Percentiles rank a stretch among this genome's conserved stretches.
phyloP scores from a whole-genome alignment of 2,888 invertebrate genomes.

The Tortricodes alternella region DNA sequence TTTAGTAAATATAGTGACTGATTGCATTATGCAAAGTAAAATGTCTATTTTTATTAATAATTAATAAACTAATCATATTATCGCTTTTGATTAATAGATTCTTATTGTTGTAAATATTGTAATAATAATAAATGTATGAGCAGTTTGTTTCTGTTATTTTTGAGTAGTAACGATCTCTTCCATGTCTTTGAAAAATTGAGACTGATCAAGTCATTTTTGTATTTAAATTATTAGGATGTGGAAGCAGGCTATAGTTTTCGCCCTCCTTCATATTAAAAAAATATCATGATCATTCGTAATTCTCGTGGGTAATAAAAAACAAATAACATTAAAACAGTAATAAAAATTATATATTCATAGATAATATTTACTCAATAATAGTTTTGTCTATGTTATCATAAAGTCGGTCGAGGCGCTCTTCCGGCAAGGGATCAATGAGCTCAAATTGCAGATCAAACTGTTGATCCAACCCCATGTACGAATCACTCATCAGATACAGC shows the following conservation, averaged over 20 bases:
- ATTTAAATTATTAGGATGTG: no score
- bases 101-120: constrained; percentile 27
- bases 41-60: constrained; percentile 10
- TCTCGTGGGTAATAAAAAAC: not conserved
- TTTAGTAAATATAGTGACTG: not conserved
- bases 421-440: constrained; percentile 67
- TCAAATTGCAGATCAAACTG: constrained; percentile 86
- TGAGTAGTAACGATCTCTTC: no score
- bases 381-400: constrained; percentile 63
- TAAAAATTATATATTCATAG: constrained; percentile 44
- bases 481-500: constrained; percentile 94
- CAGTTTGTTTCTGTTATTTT: constrained; percentile 6
- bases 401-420: constrained; percentile 57
- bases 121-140: constrained; percentile 25
- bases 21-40: constrained; percentile 1
- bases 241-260: no score
- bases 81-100: not conserved
- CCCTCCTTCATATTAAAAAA: no score
- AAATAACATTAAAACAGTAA: constrained; percentile 30
- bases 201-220: no score
- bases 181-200: no score
- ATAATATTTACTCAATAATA: constrained; percentile 52
- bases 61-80: not conserved
- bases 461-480: constrained; percentile 96
- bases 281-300: no score